Conservation (phyloP, 2,888 invertebrate species). For the Tuta absoluta region DNA sequence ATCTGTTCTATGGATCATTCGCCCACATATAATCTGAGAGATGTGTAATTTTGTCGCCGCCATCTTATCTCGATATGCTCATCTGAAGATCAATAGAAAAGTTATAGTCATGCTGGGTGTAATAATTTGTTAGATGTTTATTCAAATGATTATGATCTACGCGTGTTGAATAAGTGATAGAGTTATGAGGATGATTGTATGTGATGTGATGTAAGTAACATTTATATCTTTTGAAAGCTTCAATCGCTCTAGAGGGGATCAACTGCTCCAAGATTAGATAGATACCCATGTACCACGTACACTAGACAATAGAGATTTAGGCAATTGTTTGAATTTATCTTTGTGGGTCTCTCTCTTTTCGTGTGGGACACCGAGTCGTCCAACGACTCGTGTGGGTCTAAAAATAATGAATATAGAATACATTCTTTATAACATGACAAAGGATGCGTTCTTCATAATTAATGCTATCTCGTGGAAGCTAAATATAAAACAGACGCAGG, state of each 20-base stretch:
- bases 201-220: not conserved
- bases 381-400: no score
- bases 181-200: not conserved
- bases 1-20: constrained; percentile 41
- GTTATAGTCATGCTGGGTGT: constrained; percentile 45
- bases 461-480: not conserved
- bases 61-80: constrained; percentile 42
- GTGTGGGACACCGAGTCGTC: no score
- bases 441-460: not conserved
- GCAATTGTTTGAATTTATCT: no score
- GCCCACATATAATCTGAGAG: constrained; percentile 42
- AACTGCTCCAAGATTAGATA: no score
- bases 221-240: not conserved
- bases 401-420: no score
- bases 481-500: not conserved
- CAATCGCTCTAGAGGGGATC: not conserved
- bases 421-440: no score
- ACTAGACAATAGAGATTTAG: no score
- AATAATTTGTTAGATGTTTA: constrained; percentile 37
- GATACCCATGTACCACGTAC: no score
- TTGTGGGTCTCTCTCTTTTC: no score
- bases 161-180: constrained; percentile 27
- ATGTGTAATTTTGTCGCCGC: constrained; percentile 54
- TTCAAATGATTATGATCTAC: constrained; percentile 36
- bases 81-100: constrained; percentile 31